A percentile compares a stretch with the other conserved stretches of the same genome.
Evolutionary conservation across 2,888 invertebrate species (phyloP).

Genomic region (Amphipyra berbera): DNA sequence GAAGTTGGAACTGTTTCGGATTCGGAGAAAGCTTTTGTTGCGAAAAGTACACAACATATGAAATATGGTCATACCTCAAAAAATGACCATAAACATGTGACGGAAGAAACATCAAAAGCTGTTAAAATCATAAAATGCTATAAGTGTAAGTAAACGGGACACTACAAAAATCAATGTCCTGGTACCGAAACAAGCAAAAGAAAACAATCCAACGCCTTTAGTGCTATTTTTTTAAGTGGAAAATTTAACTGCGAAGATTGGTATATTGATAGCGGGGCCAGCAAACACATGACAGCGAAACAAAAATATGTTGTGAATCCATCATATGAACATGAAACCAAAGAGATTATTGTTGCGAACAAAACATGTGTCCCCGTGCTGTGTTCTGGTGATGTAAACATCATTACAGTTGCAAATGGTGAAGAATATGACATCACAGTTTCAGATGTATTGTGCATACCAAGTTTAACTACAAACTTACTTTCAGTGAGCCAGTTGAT

Average conservation of each 20-base stretch:
- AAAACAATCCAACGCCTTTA: constrained; percentile 39
- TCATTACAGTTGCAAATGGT: constrained; percentile 24
- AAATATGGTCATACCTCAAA: neutral
- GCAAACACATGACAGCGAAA: constrained; percentile 22
- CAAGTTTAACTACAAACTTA: constrained; percentile 42
- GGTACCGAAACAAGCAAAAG: neutral
- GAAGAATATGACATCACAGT: constrained; percentile 35
- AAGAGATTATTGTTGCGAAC: constrained; percentile 52
- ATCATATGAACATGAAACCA: neutral
- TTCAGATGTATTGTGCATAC: constrained; percentile 50
- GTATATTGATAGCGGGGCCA: constrained; percentile 46
- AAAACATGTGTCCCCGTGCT: constrained; percentile 30
- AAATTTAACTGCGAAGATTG: constrained; percentile 27
- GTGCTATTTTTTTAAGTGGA: constrained; percentile 41
- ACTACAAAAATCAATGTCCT: constrained; percentile 13
- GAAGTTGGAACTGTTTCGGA: neutral
- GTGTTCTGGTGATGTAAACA: constrained; percentile 43
- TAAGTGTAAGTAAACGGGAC: constrained; percentile 13
- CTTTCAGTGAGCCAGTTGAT: constrained; percentile 53
- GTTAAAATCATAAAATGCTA: constrained; percentile 11
- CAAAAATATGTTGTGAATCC: constrained; percentile 18
- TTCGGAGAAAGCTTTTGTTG: neutral
- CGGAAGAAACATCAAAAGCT: no score
- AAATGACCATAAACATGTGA: no score
- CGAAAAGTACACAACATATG: neutral